Evolutionary conservation across 1,140 invertebrate genomes (phyloP), one percentile per base, ranked within the genome.

Genomic region (Macrobrachium nipponense): DNA sequence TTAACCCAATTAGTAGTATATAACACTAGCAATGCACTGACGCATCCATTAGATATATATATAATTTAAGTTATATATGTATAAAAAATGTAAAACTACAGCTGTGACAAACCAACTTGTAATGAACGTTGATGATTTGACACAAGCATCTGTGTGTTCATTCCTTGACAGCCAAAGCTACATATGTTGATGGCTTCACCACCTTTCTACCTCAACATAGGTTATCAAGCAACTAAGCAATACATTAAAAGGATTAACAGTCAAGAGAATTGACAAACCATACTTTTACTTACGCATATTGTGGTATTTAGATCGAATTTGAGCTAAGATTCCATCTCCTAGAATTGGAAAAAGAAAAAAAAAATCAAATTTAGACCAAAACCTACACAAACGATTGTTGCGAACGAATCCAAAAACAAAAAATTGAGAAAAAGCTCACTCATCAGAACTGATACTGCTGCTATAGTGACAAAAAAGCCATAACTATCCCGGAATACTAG

Each of bases 271-370:
- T 80, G 62, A 85, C 77, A 85, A 85, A 73, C 66, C 76, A 75
- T 82, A 73, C 78, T 80, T 51, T 87, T 87, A 87, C 85, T 87
- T 87, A 87, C 85, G 85, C 85, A 87, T 87, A 81, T 60, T 82
- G 85, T 87, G 85, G 85, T 87, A 87, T 87, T 87, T 87, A 87
- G 85, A 82, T 80, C 85, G 85, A 81, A 87, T 87, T 66, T 87
- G 85, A 87, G 85, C 85, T 87, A 87, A 87, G 85, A 87, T 87
- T 80, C 85, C 85, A 77, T 87, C 85, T 82, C 85, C 85, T 87
- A 87, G 79, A 87, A 81, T 62, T 66, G 85, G 70, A 95, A 94
- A 94, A 94, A 94, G 95, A 94, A 94, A 91, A 91, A 85, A 89
- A 88, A 87, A 89, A 88, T 89, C 66, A 86, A 86, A 86, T 86